Base-by-base conservation (phyloP, 2,797 vertebrate genomes). In the Sardinella longiceps region DNA sequence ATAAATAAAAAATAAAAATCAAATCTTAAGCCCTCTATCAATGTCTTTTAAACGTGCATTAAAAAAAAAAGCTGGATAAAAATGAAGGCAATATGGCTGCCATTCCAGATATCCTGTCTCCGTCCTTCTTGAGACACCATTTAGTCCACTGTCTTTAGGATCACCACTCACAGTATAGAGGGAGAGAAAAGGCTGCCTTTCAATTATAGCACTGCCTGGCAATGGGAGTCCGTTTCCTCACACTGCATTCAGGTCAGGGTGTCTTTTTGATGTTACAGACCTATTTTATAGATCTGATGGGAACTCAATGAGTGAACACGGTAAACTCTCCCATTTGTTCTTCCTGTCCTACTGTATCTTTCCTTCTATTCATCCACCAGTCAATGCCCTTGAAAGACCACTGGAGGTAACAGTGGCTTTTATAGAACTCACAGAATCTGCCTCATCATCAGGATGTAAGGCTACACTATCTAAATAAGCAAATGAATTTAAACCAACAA, bases 1-100 rank as follows among this genome's bases (percentile, higher is more conserved):
- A n/a, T n/a, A n/a, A n/a, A n/a, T n/a, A n/a, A n/a, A n/a, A 15
- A 39, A 77, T 9, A 74, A 77, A 43, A 20, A 23, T 51, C 14
- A 0, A 23, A 20, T 43, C 56, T 60, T 25, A 60, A 77, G 2
- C 20, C 37, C 33, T 48, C 23, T 43, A 39, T 56, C 23, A 10
- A 39, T 43, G 14, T 23, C 18, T 37, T 77, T 14, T 39, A 23
- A 9, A 43, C 20, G 14, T 23, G 6, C 70, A 43, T 14, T 39
- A 23, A 9, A 43, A 6, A 43, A 39, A 77, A 39, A 43, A 66
- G 28, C 28, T 70, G 66, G 66, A 37, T 70, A 33, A 5, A 70
- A 70, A 18, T 77, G 70, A 77, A 77, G 70, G 70, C 70, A 77
- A 77, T 20, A 77, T 43, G 70, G 70, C 70, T 77, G 70, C 33